Evolutionary conservation across 30 jellyfish, hydroid and myxozoan genomes (phyloP), one percentile per base, ranked within the genome.

Genomic region (Mastigias papua): DNA sequence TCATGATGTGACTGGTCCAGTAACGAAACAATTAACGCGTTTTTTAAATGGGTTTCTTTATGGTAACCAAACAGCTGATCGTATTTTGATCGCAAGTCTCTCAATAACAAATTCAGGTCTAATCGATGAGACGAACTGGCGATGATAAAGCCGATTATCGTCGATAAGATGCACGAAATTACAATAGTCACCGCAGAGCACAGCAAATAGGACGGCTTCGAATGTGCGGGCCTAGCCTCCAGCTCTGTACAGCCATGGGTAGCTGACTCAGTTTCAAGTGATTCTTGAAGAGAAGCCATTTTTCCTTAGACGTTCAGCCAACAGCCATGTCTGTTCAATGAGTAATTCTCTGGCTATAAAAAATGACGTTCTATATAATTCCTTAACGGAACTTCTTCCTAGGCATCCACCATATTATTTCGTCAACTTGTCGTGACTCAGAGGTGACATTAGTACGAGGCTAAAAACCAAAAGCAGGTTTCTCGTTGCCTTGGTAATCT

Each of bases 91-190:
- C 42, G 73, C 29, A 69, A 33, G 23, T 49, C 76, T n/a, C 51
- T 70, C 50, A 83, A 46, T 0, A 83, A 1, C n/a, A 86, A 83
- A 20, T 35, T 22, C 19, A 75, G 64, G 49, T 54, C 87, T 60
- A 86, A 17, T 69, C 75, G 57, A 16, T 28, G 78, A 1, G 95
- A 66, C 25, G 89, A 22, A 64, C 60, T 86, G 7, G 95, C 95
- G n/a, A 86, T 79, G 57, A 86, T 33, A 23, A 83, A 67, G 19
- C 86, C 92, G 66, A 83, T 83, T 25, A 51, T 32, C 26, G 92
- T 83, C 6, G 92, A 83, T 23, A 83, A 62, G 7, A 71, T n/a
- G 66, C 92, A 83, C 22, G 92, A 83, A 9, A 83, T 16, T 4
- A 49, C 50, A 33, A 80, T 67, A 1, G 90, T 80, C 9, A 80